Base-by-base conservation (phyloP, 2,888 invertebrate genomes). In the Troides aeacus region DNA sequence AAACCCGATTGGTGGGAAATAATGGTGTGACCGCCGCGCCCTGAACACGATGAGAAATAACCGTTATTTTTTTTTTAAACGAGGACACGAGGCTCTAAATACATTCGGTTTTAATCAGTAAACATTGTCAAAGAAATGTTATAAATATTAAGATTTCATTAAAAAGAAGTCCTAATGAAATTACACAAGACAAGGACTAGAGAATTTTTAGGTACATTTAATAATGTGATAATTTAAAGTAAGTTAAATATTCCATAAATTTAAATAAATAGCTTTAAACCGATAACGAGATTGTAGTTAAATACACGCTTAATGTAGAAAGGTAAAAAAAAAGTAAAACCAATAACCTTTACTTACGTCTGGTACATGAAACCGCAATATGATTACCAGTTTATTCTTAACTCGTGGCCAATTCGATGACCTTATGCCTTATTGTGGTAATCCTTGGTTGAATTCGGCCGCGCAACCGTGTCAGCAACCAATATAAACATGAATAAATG, bases 11-110 rank as follows among this genome's bases (percentile, higher is more conserved):
- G 86, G 87, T 76, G 70, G 76, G 78, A 74, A 79, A 58, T 62
- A 71, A 82, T 86, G 87, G 87, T 84, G 84, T 87, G 87, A 86
- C 81, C n/a, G 77, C 75, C 82, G 76, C 79, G 78, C 81, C 82
- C 75, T 21, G 42, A 50, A 23, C 39, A 21, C n/a, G 59, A 21
- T 57, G 39, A 24, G 24, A 74, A 72, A 65, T 65, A 73, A 74
- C 73, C 70, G 53, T 69, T 50, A 50, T n/a, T 46, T 56, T 21
- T 57, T 57, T 57, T 57, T 57, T 64, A 50, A 46, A 50, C 15
- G 50, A 50, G 50, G 50, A 50, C 50, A 50, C 50, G 15, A 50
- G 1, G 7, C 50, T 17, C 0, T 5, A 50, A 18, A 17, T 0
- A 50, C 50, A 50, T 17, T 50, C 15, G 10, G 15, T 10, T 39